Base-by-base conservation (phyloP, 2,888 invertebrate species). In the Nipponacmea schrenckii region DNA sequence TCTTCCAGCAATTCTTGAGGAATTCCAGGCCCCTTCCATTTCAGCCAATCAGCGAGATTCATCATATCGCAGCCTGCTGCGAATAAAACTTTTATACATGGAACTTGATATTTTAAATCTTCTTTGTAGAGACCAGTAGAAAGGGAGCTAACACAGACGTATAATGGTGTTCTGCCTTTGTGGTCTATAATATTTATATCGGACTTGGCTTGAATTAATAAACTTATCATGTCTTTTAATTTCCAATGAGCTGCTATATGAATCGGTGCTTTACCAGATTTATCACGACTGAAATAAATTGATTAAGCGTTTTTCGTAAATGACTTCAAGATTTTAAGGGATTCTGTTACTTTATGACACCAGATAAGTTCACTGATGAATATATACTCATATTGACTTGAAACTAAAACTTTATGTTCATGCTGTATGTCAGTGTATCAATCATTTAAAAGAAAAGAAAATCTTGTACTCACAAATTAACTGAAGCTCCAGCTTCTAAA, bases 161-260 rank as follows among this genome's bases (percentile, higher is more conserved):
- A 88, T 20, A 88, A 81, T 8, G 88, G 87, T 1, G 87, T 87
- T 24, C 87, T 79, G 5, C 88, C 88, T 73, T 81, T 77, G 69
- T 84, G 76, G 78, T 88, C 88, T 15, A 84, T 82, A 44, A 82
- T 76, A 76, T 87, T 86, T 31, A 86, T 85, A 67, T 85, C 78
- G 48, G 83, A 78, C 17, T 83, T 79, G 2, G 84, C 85, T 10
- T 80, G 77, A 26, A 88, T 80, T 26, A 86, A 77, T 63, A 87
- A 79, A 62, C 83, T 76, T 20, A 87, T 81, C 80, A 88, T 84
- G 67, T 86, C 86, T 65, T 83, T 83, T 14, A 87, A 81, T 74
- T 88, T 88, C 87, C 88, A 87, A 77, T 87, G 86, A 7, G 88
- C 85, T n/a, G 88, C 87, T 39, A 87, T 83, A 77, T 88, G 87